phyloP scores from a whole-genome alignment of 2,113 vertebrate genomes.

The Corythaeola cristata region DNA sequence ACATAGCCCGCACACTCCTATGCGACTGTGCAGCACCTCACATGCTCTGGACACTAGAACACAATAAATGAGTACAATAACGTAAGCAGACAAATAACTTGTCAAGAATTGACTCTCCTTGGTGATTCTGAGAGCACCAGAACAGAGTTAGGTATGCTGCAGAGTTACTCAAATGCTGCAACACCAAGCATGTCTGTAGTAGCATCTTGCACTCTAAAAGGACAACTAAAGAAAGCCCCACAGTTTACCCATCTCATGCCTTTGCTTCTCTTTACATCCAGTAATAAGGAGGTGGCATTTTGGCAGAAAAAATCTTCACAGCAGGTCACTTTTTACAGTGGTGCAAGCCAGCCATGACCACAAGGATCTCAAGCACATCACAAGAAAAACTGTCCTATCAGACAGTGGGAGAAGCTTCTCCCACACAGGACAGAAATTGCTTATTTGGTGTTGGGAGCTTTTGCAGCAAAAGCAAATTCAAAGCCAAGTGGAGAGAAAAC shows the following conservation, averaged over 20 bases:
- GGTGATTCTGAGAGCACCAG: neutral
- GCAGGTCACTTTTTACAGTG: neutral
- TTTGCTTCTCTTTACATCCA: neutral
- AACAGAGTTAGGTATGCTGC: neutral
- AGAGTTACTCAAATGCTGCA: neutral
- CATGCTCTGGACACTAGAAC: neutral
- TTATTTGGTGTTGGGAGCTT: neutral
- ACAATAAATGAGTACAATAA: neutral
- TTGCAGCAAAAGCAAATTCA: neutral
- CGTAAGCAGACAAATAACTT: neutral
- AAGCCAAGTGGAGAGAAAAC: neutral
- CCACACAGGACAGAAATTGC: neutral
- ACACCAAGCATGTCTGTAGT: neutral
- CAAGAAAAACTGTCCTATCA: neutral
- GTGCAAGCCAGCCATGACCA: neutral
- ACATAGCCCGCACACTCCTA: neutral
- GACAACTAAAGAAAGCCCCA: neutral
- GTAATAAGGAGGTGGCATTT: neutral
- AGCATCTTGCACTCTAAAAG: neutral
- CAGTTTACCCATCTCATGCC: neutral
- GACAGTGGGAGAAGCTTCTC: neutral
- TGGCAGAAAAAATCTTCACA: neutral
- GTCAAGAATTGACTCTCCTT: neutral
- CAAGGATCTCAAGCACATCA: neutral
- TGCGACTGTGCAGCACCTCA: neutral